These are phyloP conservation scores for Epizoanthus ramosus DNA, from an alignment of 92 coral and sea anemone genomes.

Conservation along the genomic window DNA sequence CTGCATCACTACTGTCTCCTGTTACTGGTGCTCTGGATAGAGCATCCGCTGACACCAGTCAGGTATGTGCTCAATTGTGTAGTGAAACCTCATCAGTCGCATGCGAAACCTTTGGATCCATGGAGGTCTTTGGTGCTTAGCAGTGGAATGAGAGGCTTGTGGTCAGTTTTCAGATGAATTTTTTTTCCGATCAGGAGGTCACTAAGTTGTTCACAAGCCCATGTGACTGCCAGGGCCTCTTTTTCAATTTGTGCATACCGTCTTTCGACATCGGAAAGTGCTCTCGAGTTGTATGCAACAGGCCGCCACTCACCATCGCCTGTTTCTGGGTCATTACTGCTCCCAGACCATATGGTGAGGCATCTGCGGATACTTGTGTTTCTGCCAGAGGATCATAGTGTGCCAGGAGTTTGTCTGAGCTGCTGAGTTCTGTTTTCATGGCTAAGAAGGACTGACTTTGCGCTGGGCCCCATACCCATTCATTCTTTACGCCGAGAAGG, in stretches of 20 bases:
- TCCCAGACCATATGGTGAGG: slow-evolving; percentile 22
- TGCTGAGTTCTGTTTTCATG: slow-evolving; percentile 21
- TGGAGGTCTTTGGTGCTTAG: slow-evolving; percentile 8
- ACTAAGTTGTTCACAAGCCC: slow-evolving; percentile 43
- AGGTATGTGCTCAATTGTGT: neutral
- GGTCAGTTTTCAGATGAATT: neutral
- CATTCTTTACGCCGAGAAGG: slow-evolving; percentile 17
- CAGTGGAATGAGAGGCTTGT: slow-evolving; percentile 10
- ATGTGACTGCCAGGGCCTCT: slow-evolving; percentile 35
- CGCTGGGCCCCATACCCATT: slow-evolving; percentile 25
- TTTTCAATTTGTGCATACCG: slow-evolving; percentile 24
- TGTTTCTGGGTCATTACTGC: slow-evolving; percentile 11
- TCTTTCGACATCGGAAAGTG: slow-evolving; percentile 7
- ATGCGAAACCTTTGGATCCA: slow-evolving; percentile 15
- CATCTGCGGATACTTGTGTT: slow-evolving; percentile 23
- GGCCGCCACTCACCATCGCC: neutral
- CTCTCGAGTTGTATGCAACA: neutral
- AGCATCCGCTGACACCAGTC: slow-evolving; percentile 15
- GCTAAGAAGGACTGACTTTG: slow-evolving; percentile 33
- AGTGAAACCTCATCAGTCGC: neutral
- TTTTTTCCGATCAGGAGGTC: slow-evolving; percentile 21
- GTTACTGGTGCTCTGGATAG: slow-evolving; percentile 28
- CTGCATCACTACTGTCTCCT: slow-evolving; percentile 11
- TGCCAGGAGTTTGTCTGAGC: slow-evolving; percentile 8
- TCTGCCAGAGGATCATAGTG: slow-evolving; percentile 24